Conservation (phyloP, 2,797 vertebrate genomes). For the Bothrops alternatus region DNA sequence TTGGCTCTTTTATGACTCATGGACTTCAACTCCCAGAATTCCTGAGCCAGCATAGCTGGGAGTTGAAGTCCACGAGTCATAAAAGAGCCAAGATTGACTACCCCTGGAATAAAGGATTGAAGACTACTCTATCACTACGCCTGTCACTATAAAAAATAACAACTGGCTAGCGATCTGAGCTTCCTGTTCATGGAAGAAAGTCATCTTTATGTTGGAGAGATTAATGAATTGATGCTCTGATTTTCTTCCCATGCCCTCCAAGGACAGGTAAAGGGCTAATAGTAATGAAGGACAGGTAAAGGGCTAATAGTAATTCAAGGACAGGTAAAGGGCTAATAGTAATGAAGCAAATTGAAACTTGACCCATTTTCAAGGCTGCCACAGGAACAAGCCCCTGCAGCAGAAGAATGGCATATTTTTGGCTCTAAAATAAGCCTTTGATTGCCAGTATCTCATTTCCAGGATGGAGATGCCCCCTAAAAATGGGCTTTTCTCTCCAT, state of each 20-base stretch:
- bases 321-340: background rate
- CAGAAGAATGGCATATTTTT: background rate
- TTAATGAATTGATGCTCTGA: background rate
- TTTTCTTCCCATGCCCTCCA: background rate
- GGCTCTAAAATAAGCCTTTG: background rate
- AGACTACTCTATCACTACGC: background rate
- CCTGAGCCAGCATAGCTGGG: no score
- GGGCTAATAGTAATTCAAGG: background rate
- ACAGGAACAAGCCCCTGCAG: no score
- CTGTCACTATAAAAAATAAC: background rate
- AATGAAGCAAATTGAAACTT: background rate
- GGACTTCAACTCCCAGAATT: no score
- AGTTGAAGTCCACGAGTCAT: no score
- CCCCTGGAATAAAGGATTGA: background rate
- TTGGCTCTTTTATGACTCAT: no score
- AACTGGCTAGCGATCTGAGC: background rate
- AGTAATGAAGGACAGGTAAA: background rate
- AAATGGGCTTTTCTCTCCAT: background rate
- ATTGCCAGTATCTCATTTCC: background rate
- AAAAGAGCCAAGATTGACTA: no score
- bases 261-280: background rate
- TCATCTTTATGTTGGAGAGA: background rate
- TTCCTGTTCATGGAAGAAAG: background rate
- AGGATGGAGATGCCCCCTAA: background rate
- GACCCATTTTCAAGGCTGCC: background rate